Evolutionary conservation across 2,888 invertebrate species (phyloP).

Genomic region (Tenthredo amoena): DNA sequence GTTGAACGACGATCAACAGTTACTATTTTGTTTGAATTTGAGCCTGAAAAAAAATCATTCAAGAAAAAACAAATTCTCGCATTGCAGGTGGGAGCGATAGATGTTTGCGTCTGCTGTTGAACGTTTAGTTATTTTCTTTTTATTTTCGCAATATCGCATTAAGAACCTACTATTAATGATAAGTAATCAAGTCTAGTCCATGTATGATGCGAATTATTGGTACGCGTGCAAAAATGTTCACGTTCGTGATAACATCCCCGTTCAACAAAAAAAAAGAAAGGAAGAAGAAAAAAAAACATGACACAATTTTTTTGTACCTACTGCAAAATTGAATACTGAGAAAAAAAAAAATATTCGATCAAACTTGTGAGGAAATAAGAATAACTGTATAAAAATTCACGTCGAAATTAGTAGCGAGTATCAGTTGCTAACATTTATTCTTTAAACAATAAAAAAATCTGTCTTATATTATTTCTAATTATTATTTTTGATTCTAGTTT

Average conservation of each 20-base stretch:
- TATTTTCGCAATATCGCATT: slow-evolving; percentile 68
- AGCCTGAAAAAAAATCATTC: neutral
- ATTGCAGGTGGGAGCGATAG: slow-evolving; percentile 63
- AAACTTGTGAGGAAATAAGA: neutral
- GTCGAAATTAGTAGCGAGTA: neutral
- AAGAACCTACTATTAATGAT: slow-evolving; percentile 71
- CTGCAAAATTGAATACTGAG: neutral
- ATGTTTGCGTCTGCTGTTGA: slow-evolving; percentile 57
- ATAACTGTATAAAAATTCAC: neutral
- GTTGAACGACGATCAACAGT: neutral
- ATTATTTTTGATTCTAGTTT: neutral
- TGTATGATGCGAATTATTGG: slow-evolving; percentile 74
- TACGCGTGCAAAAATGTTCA: slow-evolving; percentile 56
- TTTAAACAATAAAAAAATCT: neutral
- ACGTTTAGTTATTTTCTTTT: slow-evolving; percentile 56
- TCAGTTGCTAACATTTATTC: neutral
- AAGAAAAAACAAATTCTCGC: slow-evolving; percentile 55
- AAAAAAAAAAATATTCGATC: neutral
- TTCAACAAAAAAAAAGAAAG: neutral
- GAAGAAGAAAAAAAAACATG: neutral
- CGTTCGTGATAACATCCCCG: slow-evolving; percentile 43
- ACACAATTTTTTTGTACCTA: neutral
- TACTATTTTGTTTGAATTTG: slow-evolving; percentile 28
- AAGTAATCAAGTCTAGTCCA: slow-evolving; percentile 78
- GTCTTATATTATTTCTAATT: neutral